Base-by-base conservation (phyloP, 2,888 invertebrate species). In the Melanotus villosus region DNA sequence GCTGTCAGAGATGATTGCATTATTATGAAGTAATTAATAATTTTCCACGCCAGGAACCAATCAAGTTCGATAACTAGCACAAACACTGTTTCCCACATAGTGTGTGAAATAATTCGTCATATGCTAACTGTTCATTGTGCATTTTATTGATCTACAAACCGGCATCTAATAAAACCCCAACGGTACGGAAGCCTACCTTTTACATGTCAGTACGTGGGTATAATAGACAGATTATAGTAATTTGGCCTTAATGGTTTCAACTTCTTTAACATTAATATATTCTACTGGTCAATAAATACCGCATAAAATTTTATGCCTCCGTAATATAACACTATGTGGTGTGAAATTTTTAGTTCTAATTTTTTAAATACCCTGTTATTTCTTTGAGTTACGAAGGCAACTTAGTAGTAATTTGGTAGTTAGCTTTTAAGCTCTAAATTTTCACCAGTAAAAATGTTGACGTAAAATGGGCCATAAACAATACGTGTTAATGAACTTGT, bases 11-110 rank as follows among this genome's bases (percentile, higher is more conserved):
- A 45, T 47, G 52, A 63, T 56, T 45, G 41, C 43, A 56, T 43
- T 56, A 57, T 57, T 62, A 62, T 50, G 18, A 50, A 23, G 30
- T 26, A 52, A 62, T 62, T 62, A 62, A 62, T 62, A 64, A 41
- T 41, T 63, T 52, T 41, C 38, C 45, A 18, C 56, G 10, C 59
- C 59, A 30, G 45, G 59, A 59, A 43, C 59, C 41, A 59, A 59
- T 43, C 59, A 59, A 43, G 59, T 45, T 45, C 43, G 45, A 41
- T 59, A 59, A 59, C 45, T 45, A 32, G 45, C n/a, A 30, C 59
- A 43, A 18, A 18, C 59, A 41, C 30, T 14, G 23, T 43, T 59
- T 59, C 59, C 45, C 59, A 59, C 59, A 59, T 59, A 45, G 43
- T 59, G 45, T 59, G 45, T 59, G 59, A 45, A 59, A 59, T 14